Evolutionary conservation across 2,888 invertebrate genomes (phyloP).

Genomic region (Criorhina ranunculi): DNA sequence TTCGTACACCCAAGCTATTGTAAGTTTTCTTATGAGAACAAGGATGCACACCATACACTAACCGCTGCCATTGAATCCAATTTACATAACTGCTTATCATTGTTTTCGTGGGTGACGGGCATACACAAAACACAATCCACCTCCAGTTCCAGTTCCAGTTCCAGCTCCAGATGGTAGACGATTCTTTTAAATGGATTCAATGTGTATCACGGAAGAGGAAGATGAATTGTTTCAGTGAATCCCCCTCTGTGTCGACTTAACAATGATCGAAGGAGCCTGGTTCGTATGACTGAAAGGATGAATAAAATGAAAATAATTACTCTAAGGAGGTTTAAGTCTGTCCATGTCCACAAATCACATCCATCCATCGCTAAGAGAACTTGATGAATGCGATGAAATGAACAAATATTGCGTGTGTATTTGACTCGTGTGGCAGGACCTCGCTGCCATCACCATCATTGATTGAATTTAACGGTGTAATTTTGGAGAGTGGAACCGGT

Average conservation of each 20-base stretch:
- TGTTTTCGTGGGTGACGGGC: conserved; percentile 36
- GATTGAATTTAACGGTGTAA: conserved; percentile 27
- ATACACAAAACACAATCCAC: conserved; percentile 3
- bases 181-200: conserved; percentile 32
- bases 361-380: no score
- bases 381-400: neutral
- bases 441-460: neutral
- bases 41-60: neutral
- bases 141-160: neutral
- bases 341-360: neutral
- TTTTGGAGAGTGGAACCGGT: conserved; percentile 1
- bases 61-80: conserved; percentile 17
- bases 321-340: neutral
- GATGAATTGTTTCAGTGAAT: conserved; percentile 40
- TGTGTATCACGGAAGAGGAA: conserved; percentile 17
- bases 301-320: neutral
- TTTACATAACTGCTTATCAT: conserved; percentile 49
- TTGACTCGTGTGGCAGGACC: neutral
- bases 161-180: neutral
- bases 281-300: neutral
- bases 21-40: neutral
- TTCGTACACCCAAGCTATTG: neutral
- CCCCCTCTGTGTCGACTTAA: conserved; percentile 15
- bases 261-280: conserved; percentile 34
- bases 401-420: neutral